Conservation (phyloP, 2,113 vertebrate genomes). For the Sorex araneus region DNA sequence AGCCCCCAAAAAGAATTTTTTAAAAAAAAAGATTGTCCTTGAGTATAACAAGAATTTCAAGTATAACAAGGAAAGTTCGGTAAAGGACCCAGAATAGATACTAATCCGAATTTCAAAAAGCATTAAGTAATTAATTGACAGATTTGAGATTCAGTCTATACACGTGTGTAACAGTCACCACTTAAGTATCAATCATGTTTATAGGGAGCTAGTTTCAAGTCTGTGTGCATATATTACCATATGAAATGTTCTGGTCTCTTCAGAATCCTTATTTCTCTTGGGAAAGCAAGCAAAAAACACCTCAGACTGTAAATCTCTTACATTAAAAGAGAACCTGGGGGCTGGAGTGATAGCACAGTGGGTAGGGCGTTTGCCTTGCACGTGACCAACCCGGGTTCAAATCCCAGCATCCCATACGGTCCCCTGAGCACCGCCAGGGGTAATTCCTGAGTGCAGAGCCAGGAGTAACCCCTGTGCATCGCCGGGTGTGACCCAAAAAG, state of each 20-base stretch:
- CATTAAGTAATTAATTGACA: background rate
- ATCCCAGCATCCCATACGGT: too few species aligned
- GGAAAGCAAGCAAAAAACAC: constrained; percentile 3
- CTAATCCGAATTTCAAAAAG: background rate
- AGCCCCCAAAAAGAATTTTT: too few species aligned
- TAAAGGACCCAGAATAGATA: constrained; percentile 38
- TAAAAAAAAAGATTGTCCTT: background rate
- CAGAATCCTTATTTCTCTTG: constrained; percentile 17
- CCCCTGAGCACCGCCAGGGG: too few species aligned
- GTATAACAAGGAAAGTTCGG: constrained; percentile 53
- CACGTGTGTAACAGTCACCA: background rate
- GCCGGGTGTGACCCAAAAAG: too few species aligned
- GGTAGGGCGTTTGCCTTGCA: too few species aligned
- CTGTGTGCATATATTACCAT: background rate
- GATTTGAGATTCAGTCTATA: background rate
- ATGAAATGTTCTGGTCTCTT: background rate
- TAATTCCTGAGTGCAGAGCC: too few species aligned
- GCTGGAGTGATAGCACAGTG: too few species aligned
- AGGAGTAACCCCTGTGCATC: too few species aligned
- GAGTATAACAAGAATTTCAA: constrained; percentile 27
- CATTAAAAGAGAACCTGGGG: constrained; percentile 27
- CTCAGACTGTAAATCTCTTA: background rate
- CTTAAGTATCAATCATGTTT: background rate
- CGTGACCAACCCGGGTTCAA: too few species aligned
- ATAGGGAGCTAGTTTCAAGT: background rate